phyloP scores from a whole-genome alignment of 2,888 invertebrate genomes.

The Ormyrus nitidulus region DNA sequence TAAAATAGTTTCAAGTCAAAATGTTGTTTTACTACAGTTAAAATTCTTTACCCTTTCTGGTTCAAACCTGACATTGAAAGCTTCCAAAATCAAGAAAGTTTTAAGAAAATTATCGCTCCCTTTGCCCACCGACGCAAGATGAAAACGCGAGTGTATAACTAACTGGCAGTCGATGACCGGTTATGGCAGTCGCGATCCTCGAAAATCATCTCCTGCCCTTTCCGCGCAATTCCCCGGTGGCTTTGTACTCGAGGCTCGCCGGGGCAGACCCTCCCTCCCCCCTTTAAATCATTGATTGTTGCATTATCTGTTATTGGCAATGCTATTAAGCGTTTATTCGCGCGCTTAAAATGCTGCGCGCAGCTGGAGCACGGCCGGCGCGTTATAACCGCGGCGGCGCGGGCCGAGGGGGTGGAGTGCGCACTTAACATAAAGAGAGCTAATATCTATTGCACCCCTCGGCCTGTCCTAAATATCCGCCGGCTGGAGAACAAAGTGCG shows the following conservation, averaged over 20 bases:
- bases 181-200: neutral
- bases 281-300: conserved; percentile 74
- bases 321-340: conserved; percentile 74
- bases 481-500: conserved; percentile 17
- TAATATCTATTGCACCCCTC: conserved; percentile 32
- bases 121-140: too few relatives aligned
- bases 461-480: conserved; percentile 37
- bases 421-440: conserved; percentile 32
- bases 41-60: too few relatives aligned
- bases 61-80: too few relatives aligned
- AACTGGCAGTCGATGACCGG: too few relatives aligned
- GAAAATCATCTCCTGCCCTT: conserved; percentile 22
- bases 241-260: conserved; percentile 6
- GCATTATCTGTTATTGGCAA: conserved; percentile 76
- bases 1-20: too few relatives aligned
- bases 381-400: neutral
- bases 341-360: conserved; percentile 32
- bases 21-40: too few relatives aligned
- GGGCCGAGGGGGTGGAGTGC: neutral
- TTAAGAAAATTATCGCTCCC: too few relatives aligned
- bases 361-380: neutral
- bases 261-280: neutral
- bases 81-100: too few relatives aligned
- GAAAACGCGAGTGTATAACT: too few relatives aligned
- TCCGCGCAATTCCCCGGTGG: neutral